Percentiles rank a stretch among this genome's conserved stretches.
Evolutionary conservation across 2,113 vertebrate genomes (phyloP).

Genomic region (Choloepus hoffmanni): DNA sequence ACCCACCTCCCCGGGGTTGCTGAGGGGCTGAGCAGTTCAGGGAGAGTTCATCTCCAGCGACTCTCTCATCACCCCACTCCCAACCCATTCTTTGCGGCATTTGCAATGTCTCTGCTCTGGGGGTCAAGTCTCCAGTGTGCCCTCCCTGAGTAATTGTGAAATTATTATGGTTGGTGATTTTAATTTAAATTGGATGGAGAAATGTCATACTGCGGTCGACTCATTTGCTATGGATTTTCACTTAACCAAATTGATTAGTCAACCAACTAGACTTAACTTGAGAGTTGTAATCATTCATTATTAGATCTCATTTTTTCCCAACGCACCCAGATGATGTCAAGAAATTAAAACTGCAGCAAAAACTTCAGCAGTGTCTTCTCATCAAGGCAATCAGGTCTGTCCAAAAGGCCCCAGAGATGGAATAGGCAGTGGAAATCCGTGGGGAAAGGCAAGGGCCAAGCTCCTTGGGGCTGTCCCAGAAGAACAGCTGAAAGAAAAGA

Average conservation of each 20-base stretch:
- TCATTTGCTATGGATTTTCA: slow-evolving; percentile 93
- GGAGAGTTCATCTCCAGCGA: slow-evolving; percentile 72
- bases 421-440: neutral
- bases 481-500: neutral
- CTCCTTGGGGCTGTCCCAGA: neutral
- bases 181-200: slow-evolving; percentile 92
- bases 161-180: slow-evolving; percentile 90
- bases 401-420: neutral
- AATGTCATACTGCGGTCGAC: slow-evolving; percentile 89
- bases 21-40: slow-evolving; percentile 58
- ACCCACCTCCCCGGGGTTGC: neutral
- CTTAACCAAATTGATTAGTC: slow-evolving; percentile 93
- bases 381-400: neutral
- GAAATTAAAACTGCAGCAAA: slow-evolving; percentile 84
- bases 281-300: slow-evolving; percentile 91
- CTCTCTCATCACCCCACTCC: slow-evolving; percentile 56
- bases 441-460: neutral
- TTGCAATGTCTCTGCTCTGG: slow-evolving; percentile 85
- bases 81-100: slow-evolving; percentile 78
- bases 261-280: slow-evolving; percentile 91
- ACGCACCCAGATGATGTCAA: slow-evolving; percentile 78
- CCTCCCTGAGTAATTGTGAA: slow-evolving; percentile 88
- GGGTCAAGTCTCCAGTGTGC: slow-evolving; percentile 88
- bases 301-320: slow-evolving; percentile 88
- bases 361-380: neutral